Percentiles rank a stretch among this genome's conserved stretches.
Evolutionary conservation across 2,797 vertebrate genomes (phyloP).

Genomic region (Anas flavirostris): DNA sequence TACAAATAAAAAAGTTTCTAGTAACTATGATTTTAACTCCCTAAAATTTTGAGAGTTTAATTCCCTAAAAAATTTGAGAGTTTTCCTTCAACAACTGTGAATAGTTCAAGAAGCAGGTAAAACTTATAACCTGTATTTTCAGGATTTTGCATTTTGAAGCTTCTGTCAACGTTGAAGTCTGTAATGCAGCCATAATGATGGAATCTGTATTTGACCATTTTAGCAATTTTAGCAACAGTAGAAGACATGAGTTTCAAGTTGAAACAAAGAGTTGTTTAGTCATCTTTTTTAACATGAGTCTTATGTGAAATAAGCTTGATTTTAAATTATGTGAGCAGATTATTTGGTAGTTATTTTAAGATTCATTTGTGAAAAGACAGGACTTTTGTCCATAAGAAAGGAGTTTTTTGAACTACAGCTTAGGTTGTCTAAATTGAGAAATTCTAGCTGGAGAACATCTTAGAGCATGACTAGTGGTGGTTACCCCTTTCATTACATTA

Average conservation of each 20-base stretch:
- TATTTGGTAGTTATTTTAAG: not conserved
- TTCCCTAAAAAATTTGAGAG: not conserved
- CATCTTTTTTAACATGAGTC: not conserved
- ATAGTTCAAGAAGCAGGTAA: not conserved
- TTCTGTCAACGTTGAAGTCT: not conserved
- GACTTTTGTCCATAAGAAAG: not conserved
- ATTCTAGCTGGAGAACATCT: not conserved
- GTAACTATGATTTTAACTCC: not conserved
- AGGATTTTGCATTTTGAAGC: not conserved
- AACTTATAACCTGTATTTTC: not conserved
- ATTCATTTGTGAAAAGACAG: not conserved
- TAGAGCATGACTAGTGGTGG: not conserved
- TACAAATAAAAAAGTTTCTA: not conserved
- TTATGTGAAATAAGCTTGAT: not conserved
- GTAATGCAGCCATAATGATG: rapidly evolving
- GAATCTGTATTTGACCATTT: not conserved
- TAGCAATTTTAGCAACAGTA: rapidly evolving
- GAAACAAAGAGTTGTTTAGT: not conserved
- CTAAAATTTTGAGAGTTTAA: not conserved
- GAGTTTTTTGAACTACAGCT: rapidly evolving
- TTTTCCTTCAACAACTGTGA: not conserved
- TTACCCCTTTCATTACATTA: not conserved
- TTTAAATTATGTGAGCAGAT: not conserved
- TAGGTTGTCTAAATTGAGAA: not conserved
- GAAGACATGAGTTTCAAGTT: not conserved